Conservation (phyloP, 2,797 vertebrate species). For the Hybognathus amarus region DNA sequence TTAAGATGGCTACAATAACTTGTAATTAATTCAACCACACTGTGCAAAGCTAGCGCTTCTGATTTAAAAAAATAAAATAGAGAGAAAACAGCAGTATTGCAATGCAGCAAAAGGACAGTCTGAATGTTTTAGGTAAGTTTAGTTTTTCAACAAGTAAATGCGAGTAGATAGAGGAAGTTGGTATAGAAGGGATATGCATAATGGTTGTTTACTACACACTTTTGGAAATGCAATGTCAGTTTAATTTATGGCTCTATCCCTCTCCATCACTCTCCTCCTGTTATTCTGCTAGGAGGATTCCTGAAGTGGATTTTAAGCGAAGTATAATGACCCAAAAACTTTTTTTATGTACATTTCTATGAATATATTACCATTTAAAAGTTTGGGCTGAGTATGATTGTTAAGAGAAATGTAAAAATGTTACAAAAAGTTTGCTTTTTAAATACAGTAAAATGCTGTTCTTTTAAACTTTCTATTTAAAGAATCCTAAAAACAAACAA, state of each 20-base stretch:
- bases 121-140: not conserved
- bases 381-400: not conserved
- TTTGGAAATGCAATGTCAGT: not conserved
- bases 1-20: constrained; percentile 17
- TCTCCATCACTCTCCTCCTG: not conserved
- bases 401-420: not conserved
- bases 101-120: not conserved
- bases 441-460: not conserved
- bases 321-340: not conserved
- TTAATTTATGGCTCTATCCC: not conserved
- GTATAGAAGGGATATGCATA: not conserved
- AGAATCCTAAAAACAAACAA: not conserved
- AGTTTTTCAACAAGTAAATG: not conserved
- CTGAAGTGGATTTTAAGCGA: not conserved
- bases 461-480: not conserved
- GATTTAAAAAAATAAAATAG: too few relatives aligned
- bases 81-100: not conserved
- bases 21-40: constrained; percentile 9
- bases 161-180: not conserved
- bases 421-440: too few relatives aligned
- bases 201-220: not conserved
- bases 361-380: not conserved
- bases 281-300: not conserved
- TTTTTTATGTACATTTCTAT: not conserved
- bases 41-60: not conserved